Base-by-base conservation (phyloP, 2,888 invertebrate genomes). In the Clunio marinus region DNA sequence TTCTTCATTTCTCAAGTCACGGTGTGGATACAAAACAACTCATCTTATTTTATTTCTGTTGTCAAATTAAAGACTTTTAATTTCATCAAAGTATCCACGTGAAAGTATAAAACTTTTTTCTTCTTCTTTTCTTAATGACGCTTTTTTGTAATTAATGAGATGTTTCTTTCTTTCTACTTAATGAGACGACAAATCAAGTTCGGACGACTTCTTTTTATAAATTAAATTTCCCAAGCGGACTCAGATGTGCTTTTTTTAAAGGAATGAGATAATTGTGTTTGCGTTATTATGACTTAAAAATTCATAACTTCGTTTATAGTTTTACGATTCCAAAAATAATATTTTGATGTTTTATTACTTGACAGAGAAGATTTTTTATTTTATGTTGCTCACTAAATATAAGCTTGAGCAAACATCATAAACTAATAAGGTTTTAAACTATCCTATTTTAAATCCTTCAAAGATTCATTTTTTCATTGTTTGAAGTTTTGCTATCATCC, bases 131-230 rank as follows among this genome's bases (percentile, higher is more conserved):
- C 10, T 20, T 57, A 57, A 57, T 57, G 57, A 57, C 4, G 10
- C 3, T 5, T 13, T 57, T 57, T 32, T 10, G n/a, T 32, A 10
- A 10, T 32, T 57, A 27, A 20, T 57, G 57, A 5, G 45, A 45
- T 45, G 7, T 45, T 4, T 45, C 8, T 57, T 57, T 57, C 24
- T 22, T 22, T 51, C 27, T 8, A 17, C 10, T 55, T 55, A 66
- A 66, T 55, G 66, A 66, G 66, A 66, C 32, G 66, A 55, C 63
- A 63, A 35, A 55, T 25, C 8, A n/a, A 57, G 57, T n/a, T 13
- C 20, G n/a, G n/a, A n/a, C n/a, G n/a, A n/a, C n/a, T n/a, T n/a
- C n/a, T n/a, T n/a, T n/a, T n/a, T n/a, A n/a, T n/a, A n/a, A n/a
- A n/a, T n/a, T n/a, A n/a, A n/a, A n/a, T n/a, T n/a, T n/a, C n/a